Evolutionary conservation across 2,113 vertebrate species (phyloP).

Genomic region (Motacilla tschutschensis): DNA sequence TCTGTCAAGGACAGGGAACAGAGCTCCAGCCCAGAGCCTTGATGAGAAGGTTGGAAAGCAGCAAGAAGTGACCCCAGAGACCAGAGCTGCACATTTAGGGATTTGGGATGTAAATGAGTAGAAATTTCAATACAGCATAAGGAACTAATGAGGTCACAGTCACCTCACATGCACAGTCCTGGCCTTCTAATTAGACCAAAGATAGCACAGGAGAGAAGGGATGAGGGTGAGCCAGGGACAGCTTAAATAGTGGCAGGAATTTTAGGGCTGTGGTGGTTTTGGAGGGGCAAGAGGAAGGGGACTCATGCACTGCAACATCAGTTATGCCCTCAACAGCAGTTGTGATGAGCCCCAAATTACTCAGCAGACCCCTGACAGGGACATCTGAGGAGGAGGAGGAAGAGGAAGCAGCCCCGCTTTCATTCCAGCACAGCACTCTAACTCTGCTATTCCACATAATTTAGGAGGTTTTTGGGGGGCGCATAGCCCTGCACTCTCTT

Average conservation of each 20-base stretch:
- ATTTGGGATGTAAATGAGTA: constrained; percentile 42
- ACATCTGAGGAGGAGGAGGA: not conserved
- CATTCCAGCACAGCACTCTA: not conserved
- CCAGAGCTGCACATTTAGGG: not conserved
- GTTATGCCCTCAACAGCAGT: not conserved
- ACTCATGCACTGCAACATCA: not conserved
- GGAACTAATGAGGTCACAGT: constrained; percentile 56
- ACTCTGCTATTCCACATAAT: not conserved
- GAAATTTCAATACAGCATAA: constrained; percentile 7
- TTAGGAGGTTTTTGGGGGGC: accelerated
- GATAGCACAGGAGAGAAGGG: constrained; percentile 16
- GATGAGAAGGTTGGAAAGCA: not conserved
- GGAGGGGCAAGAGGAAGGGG: not conserved
- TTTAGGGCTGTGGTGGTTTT: not conserved
- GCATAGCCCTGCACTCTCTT: not conserved
- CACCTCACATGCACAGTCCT: constrained; percentile 4
- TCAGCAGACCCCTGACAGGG: not conserved
- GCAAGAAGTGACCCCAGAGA: not conserved
- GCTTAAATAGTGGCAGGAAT: not conserved
- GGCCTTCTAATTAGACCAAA: constrained; percentile 46
- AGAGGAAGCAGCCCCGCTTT: not conserved
- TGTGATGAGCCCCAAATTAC: not conserved
- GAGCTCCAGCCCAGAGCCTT: not conserved
- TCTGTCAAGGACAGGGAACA: not conserved
- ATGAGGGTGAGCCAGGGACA: not conserved